These are phyloP conservation scores for Epizoanthus stellaris DNA, from an alignment of 92 coral and sea anemone species.

Conservation along the genomic window DNA sequence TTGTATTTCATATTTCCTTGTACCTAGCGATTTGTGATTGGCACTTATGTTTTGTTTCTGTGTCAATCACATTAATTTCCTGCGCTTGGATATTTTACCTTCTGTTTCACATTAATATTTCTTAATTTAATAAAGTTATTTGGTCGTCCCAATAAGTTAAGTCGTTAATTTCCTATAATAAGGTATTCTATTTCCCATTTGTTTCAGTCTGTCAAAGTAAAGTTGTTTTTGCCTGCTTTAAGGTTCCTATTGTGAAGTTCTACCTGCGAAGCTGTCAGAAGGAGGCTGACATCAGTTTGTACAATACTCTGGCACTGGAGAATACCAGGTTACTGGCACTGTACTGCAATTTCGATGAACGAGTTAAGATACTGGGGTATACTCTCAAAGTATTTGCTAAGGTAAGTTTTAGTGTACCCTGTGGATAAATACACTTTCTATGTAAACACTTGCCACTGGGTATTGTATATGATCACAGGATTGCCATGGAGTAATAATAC, in stretches of 20 bases:
- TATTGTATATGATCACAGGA: neutral
- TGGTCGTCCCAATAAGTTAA: too few relatives aligned
- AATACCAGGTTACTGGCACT: constrained; percentile 86
- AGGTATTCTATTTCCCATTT: neutral
- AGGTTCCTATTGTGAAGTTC: constrained; percentile 98
- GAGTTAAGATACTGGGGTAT: constrained; percentile 85
- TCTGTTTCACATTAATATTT: too few relatives aligned
- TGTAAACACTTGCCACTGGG: neutral
- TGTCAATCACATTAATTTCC: too few relatives aligned
- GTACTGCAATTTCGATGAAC: constrained; percentile 81
- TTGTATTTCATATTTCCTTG: too few relatives aligned
- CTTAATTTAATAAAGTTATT: too few relatives aligned
- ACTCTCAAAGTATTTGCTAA: constrained; percentile 94
- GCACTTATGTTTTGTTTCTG: too few relatives aligned
- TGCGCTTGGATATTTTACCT: too few relatives aligned
- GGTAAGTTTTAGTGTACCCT: constrained; percentile 50
- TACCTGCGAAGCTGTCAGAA: constrained; percentile 73
- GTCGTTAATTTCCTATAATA: neutral
- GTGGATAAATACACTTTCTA: neutral
- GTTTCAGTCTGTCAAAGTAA: neutral
- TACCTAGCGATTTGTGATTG: too few relatives aligned
- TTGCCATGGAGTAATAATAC: neutral
- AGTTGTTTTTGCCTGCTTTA: neutral
- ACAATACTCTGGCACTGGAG: constrained; percentile 89
- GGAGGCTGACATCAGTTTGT: constrained; percentile 96